Conservation (phyloP, 2,888 invertebrate genomes). For the Catocala sponsa region DNA sequence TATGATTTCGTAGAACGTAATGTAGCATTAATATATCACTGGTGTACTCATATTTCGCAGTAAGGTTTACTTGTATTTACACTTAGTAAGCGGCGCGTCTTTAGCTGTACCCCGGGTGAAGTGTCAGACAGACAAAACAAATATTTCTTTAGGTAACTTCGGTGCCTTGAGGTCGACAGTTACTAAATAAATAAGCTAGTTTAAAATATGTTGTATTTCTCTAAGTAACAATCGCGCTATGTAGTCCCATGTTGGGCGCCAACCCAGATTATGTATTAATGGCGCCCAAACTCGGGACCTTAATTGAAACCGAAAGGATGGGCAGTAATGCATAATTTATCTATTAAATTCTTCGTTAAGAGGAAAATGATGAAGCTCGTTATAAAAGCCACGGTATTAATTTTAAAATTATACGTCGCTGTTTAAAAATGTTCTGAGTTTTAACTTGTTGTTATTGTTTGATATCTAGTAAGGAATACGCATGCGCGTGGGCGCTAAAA, state of each 20-base stretch:
- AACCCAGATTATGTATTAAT: constrained; percentile 38
- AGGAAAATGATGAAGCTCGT: constrained; percentile 18
- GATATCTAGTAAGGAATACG: constrained; percentile 11
- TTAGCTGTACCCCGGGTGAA: too few relatives aligned
- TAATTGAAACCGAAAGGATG: constrained; percentile 38
- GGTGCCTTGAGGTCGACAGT: too few relatives aligned
- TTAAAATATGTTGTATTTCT: too few relatives aligned
- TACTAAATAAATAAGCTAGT: too few relatives aligned
- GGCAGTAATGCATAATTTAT: constrained; percentile 31
- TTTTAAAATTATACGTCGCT: not conserved
- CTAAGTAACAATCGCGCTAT: constrained; percentile 14
- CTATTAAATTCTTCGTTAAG: constrained; percentile 28
- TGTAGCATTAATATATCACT: too few relatives aligned
- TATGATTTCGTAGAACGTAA: too few relatives aligned
- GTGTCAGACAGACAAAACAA: too few relatives aligned
- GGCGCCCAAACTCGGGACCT: constrained; percentile 32
- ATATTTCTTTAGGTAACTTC: too few relatives aligned
- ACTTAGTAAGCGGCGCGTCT: too few relatives aligned
- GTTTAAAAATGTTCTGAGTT: not conserved
- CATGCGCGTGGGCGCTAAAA: constrained; percentile 52
- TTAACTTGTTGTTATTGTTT: not conserved
- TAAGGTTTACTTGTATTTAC: too few relatives aligned
- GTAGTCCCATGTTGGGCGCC: constrained; percentile 35
- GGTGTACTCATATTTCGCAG: too few relatives aligned
- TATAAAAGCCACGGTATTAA: constrained; percentile 9